Evolutionary conservation across 2,113 vertebrate species (phyloP).

Genomic region (Echinops telfairi): DNA sequence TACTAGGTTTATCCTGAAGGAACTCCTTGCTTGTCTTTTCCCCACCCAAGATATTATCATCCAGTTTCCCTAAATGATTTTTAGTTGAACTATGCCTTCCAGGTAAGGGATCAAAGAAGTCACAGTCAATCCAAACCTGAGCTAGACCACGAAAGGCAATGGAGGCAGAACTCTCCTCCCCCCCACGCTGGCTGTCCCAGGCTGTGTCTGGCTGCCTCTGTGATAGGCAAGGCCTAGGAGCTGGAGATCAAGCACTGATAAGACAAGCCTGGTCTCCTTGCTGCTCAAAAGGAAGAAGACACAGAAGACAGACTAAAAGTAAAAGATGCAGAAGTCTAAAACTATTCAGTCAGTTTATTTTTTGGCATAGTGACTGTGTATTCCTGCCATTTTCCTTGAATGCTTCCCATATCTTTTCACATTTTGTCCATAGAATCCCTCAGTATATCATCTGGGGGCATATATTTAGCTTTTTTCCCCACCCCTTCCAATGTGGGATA

Average conservation of each 20-base stretch:
- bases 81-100: background rate
- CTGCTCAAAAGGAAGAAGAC: too few species aligned
- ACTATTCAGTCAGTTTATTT: too few species aligned
- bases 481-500: too few species aligned
- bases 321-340: too few species aligned
- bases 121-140: background rate
- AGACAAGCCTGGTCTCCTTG: background rate
- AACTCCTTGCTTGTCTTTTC: background rate
- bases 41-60: background rate
- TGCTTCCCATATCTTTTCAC: too few species aligned
- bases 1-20: background rate
- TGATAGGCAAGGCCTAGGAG: background rate
- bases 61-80: background rate
- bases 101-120: background rate
- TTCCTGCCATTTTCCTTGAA: too few species aligned
- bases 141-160: fast-evolving
- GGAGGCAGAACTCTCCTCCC: background rate
- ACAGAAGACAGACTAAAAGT: too few species aligned
- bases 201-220: too few species aligned
- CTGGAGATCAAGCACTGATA: background rate
- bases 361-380: too few species aligned
- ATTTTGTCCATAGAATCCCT: too few species aligned
- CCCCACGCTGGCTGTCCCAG: background rate
- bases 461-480: too few species aligned
- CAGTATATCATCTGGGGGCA: too few species aligned